These are phyloP conservation scores for Puma concolor DNA, from an alignment of 2,113 vertebrate genomes.

Conservation along the genomic window DNA sequence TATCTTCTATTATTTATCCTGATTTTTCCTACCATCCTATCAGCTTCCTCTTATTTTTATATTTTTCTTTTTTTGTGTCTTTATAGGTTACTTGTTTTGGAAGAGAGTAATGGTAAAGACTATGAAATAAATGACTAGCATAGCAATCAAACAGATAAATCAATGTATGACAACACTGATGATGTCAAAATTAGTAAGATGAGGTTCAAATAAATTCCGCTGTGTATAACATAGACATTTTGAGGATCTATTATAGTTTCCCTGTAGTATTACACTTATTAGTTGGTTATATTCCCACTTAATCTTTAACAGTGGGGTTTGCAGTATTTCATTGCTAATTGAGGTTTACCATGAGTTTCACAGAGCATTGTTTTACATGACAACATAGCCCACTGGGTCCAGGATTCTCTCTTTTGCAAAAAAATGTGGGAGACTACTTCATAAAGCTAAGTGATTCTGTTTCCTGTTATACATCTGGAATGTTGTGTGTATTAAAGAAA, in stretches of 20 bases:
- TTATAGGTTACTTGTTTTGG: not conserved
- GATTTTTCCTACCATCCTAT: not conserved
- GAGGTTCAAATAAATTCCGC: constrained; percentile 6
- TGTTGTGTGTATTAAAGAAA: constrained; percentile 68
- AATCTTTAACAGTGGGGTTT: not conserved
- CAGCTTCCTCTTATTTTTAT: not conserved
- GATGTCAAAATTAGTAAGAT: not conserved
- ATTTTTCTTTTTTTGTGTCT: not conserved
- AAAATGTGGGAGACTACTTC: constrained; percentile 53
- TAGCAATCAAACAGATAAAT: not conserved
- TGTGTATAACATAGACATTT: not conserved
- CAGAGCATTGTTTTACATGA: constrained; percentile 46
- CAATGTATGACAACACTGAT: not conserved
- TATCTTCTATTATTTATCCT: not conserved
- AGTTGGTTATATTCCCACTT: not conserved
- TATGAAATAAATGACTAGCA: not conserved
- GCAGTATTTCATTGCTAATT: not conserved
- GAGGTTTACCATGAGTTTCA: not conserved
- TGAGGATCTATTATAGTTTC: not conserved
- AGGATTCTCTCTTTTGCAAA: constrained; percentile 45
- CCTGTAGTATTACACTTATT: not conserved
- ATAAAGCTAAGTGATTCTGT: constrained; percentile 68
- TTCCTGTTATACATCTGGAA: constrained; percentile 66
- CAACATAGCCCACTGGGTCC: not conserved
- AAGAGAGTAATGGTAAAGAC: not conserved